phyloP scores from a whole-genome alignment of 2,888 invertebrate species.

The Plagiodera versicolora region DNA sequence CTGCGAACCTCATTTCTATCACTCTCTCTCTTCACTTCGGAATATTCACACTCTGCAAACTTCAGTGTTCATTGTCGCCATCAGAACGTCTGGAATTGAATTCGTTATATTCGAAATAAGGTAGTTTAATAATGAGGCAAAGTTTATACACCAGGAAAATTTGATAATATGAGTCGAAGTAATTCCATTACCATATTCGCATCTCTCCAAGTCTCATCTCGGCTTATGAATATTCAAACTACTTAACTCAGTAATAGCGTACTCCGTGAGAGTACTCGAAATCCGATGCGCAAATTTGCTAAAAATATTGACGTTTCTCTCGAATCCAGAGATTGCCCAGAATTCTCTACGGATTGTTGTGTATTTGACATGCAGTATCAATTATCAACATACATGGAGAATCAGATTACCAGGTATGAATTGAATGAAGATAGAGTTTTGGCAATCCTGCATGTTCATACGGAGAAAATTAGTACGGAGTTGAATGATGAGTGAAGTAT shows the following conservation, averaged over 20 bases:
- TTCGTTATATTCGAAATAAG: constrained; percentile 39
- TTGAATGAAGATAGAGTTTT: too few species aligned
- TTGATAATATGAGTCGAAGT: constrained; percentile 48
- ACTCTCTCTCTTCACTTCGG: constrained; percentile 12
- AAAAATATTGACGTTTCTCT: constrained; percentile 13
- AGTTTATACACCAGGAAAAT: constrained; percentile 47
- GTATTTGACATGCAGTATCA: constrained; percentile 12
- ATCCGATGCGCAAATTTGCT: constrained; percentile 30
- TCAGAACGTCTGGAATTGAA: constrained; percentile 33
- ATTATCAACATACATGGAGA: constrained; percentile 2
- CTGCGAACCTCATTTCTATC: constrained; percentile 4
- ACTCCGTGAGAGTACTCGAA: constrained; percentile 36
- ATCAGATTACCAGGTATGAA: too few species aligned
- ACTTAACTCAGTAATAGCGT: constrained; percentile 45
- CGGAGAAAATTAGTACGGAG: too few species aligned
- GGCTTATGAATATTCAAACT: constrained; percentile 48
- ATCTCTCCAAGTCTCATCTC: constrained; percentile 41
- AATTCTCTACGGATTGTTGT: not conserved
- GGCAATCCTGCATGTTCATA: too few species aligned
- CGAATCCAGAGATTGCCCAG: not conserved
- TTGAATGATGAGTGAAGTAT: too few species aligned
- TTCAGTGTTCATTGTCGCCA: constrained; percentile 26
- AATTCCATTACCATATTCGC: constrained; percentile 50
- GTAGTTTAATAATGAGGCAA: constrained; percentile 42
- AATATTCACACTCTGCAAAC: constrained; percentile 20